Base-by-base conservation (phyloP, 35 echinoderm and acorn worm genomes). In the Heliocidaris erythrogramma region DNA sequence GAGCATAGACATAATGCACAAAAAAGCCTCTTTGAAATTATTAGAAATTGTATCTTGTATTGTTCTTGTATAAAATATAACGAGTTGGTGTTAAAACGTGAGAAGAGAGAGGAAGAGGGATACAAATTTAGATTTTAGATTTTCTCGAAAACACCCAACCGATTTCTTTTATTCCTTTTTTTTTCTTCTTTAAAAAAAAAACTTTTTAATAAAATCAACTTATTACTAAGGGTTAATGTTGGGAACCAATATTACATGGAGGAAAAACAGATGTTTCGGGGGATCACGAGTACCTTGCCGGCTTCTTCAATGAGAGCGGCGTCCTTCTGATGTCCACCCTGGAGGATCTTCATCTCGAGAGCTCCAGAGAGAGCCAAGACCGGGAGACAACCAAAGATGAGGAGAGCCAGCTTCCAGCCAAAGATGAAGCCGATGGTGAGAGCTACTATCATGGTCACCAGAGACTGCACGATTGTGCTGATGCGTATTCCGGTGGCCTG, bases 321-420 rank as follows among this genome's bases (percentile, higher is more conserved):
- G 17, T 97, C 96, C 50, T 93, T 52, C 14, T 95, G 49, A 31
- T 95, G 90, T 48, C 90, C 88, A 5, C 96, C 97, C 32, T 95
- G 56, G 35, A 97, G 85, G 7, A 99, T 32, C 94, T 97, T 94
- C 98, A 96, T 95, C 48, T 99, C 65, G 16, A 99, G 59, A 52
- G 96, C 93, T 52, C 98, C 97, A 52, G 97, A 95, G 52, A 97
- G 16, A 48, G 93, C 97, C 30, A 97, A 92, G 10, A 99, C 89
- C 4, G 95, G 96, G 31, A 98, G 86, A 48, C 97, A 97, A 17
- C 94, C 97, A 47, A 99, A 94, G 35, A 97, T 95, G 17, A 99
- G 93, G 30, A 97, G 95, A 16, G 97, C 97, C 88, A 99, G 49
- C 95, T 99, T 95, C 98, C 98, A 99, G 60, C 95, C 95, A 85